phyloP scores from a whole-genome alignment of 1,140 invertebrate genomes.

The Parasteatoda tepidariorum region DNA sequence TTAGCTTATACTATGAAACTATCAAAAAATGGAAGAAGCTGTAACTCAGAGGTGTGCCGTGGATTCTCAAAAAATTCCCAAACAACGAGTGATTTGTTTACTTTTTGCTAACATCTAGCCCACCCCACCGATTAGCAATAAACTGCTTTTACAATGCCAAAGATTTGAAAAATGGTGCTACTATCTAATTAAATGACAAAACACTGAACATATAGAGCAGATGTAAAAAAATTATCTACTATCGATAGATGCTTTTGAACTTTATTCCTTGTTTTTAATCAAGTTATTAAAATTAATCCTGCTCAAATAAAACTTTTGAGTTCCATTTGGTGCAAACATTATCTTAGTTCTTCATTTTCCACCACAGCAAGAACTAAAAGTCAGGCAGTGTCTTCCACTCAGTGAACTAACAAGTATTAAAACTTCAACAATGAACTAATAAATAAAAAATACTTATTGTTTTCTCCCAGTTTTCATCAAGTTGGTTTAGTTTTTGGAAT shows the following conservation, averaged over 20 bases:
- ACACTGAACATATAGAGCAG: constrained; percentile 49
- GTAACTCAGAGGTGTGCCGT: constrained; percentile 25
- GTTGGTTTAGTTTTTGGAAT: constrained; percentile 27
- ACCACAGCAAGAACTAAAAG: constrained; percentile 26
- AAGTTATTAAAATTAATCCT: constrained; percentile 26
- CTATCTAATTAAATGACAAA: constrained; percentile 38
- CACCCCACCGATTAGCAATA: constrained; percentile 55
- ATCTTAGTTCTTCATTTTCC: constrained; percentile 14
- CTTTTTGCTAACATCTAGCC: constrained; percentile 11
- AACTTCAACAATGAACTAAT: too few species aligned
- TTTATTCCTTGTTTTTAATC: constrained; percentile 30
- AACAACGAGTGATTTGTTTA: constrained; percentile 48
- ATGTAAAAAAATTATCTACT: constrained; percentile 12
- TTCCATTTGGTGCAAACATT: constrained; percentile 24
- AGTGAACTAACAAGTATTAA: constrained; percentile 15
- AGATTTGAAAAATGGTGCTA: constrained; percentile 55
- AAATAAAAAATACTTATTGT: constrained; percentile 11
- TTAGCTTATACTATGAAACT: background rate
- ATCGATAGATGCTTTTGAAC: constrained; percentile 24
- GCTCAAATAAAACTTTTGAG: constrained; percentile 40
- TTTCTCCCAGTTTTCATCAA: constrained; percentile 4
- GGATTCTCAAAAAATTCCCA: constrained; percentile 10
- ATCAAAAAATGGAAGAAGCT: constrained; percentile 6
- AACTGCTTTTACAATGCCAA: constrained; percentile 55
- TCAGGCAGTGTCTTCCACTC: constrained; percentile 56